Evolutionary conservation across 2,113 vertebrate genomes (phyloP).

Genomic region (Antechinus flavipes): DNA sequence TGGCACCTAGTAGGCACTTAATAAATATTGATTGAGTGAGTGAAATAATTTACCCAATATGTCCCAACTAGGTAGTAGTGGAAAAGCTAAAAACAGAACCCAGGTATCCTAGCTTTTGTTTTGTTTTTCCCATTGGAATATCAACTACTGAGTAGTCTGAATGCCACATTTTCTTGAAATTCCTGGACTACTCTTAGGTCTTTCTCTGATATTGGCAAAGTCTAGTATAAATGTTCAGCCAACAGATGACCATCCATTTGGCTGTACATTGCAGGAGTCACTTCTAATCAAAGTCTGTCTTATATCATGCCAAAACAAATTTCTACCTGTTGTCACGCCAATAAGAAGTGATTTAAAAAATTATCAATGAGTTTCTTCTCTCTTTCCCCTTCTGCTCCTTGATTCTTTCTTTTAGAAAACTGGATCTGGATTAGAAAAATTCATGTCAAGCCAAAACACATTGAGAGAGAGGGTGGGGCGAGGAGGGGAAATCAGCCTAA

Average conservation of each 20-base stretch:
- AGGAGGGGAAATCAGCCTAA: background rate
- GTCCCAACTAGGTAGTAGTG: background rate
- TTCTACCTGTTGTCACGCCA: constrained; percentile 62
- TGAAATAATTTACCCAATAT: background rate
- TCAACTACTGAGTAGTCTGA: constrained; percentile 1
- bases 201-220: constrained; percentile 58
- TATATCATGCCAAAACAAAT: constrained; percentile 50
- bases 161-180: constrained; percentile 43
- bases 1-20: background rate
- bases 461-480: background rate
- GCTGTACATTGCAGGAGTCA: constrained; percentile 9
- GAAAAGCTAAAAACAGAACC: background rate
- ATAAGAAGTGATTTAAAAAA: constrained; percentile 36
- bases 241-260: constrained; percentile 34
- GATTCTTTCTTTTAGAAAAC: constrained; percentile 5
- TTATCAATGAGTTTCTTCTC: constrained; percentile 21
- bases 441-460: background rate
- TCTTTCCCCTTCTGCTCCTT: background rate
- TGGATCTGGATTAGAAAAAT: constrained; percentile 19
- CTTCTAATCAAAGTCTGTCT: constrained; percentile 49
- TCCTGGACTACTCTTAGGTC: constrained; percentile 38
- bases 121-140: too few species aligned
- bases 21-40: background rate
- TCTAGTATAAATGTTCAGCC: constrained; percentile 48
- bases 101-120: background rate